phyloP scores from a whole-genome alignment of 2,888 invertebrate genomes.

The Halictus quadricinctus region DNA sequence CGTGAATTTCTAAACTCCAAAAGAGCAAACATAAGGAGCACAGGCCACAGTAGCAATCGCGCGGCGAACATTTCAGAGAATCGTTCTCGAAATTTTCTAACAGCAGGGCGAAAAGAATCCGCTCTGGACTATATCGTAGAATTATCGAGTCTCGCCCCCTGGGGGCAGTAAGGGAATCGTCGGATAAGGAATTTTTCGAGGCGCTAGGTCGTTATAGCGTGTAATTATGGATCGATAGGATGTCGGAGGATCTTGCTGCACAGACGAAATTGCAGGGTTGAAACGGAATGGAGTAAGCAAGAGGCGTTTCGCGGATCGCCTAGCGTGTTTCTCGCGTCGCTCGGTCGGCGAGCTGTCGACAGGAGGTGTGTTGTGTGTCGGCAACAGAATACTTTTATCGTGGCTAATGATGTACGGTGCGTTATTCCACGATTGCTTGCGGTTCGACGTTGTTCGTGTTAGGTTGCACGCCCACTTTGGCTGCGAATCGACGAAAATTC shows the following conservation, averaged over 20 bases:
- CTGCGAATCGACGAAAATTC: slow-evolving; percentile 54
- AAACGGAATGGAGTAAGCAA: slow-evolving; percentile 37
- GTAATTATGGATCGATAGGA: slow-evolving; percentile 71
- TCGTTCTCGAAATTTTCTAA: neutral
- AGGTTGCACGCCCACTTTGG: slow-evolving; percentile 33
- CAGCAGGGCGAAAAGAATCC: neutral
- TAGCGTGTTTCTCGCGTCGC: slow-evolving; percentile 20
- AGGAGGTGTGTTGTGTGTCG: slow-evolving; percentile 59
- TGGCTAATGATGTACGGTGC: slow-evolving; percentile 52
- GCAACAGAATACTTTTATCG: slow-evolving; percentile 59
- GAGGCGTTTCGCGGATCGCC: slow-evolving; percentile 18
- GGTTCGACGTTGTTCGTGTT: neutral
- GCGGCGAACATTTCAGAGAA: neutral
- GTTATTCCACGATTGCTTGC: slow-evolving; percentile 4
- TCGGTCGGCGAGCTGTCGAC: slow-evolving; percentile 62
- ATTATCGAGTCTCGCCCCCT: slow-evolving; percentile 5
- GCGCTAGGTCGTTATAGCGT: slow-evolving; percentile 68
- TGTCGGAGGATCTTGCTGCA: slow-evolving; percentile 53
- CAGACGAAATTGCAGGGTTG: slow-evolving; percentile 70
- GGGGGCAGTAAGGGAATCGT: slow-evolving; percentile 6
- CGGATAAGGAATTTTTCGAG: slow-evolving; percentile 61
- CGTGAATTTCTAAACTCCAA: neutral
- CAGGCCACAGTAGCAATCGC: neutral
- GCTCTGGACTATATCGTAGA: neutral
- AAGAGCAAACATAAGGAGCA: neutral